These are phyloP conservation scores for Julus scanicus DNA, from an alignment of 2,888 invertebrate genomes.

Conservation along the genomic window DNA sequence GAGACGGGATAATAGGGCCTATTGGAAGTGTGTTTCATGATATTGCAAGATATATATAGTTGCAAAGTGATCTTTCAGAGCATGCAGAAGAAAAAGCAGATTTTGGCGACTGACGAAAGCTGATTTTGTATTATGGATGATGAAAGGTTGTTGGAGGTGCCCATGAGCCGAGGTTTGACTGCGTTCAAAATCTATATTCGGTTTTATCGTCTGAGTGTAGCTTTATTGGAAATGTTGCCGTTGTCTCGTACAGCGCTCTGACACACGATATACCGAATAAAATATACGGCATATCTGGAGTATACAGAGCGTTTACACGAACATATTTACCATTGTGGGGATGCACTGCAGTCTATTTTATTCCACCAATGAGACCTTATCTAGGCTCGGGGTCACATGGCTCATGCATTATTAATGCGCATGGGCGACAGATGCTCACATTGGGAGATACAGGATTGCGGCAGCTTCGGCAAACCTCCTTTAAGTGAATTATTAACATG, in stretches of 20 bases:
- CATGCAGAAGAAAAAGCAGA: too few relatives aligned
- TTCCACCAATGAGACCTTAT: conserved; percentile 1
- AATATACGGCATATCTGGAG: conserved; percentile 1
- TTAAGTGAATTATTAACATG: conserved; percentile 50
- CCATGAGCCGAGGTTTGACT: neutral
- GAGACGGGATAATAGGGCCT: neutral
- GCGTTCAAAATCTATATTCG: neutral
- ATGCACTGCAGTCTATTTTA: neutral
- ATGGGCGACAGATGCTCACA: conserved; percentile 48
- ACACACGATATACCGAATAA: neutral
- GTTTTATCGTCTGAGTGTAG: neutral
- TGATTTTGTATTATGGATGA: too few relatives aligned
- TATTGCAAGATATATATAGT: too few relatives aligned
- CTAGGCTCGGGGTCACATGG: neutral
- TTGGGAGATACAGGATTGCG: conserved; percentile 40
- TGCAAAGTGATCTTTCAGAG: too few relatives aligned
- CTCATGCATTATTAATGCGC: conserved; percentile 52
- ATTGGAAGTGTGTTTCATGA: neutral
- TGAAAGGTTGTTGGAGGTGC: neutral
- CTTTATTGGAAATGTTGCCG: neutral
- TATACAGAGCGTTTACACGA: conserved; percentile 1
- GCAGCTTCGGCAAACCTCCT: conserved; percentile 44
- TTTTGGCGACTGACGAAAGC: too few relatives aligned
- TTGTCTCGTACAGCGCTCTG: neutral
- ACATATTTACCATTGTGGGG: conserved; percentile 1